Evolutionary conservation across 2,113 vertebrate genomes (phyloP).

Genomic region (Oriolus oriolus): DNA sequence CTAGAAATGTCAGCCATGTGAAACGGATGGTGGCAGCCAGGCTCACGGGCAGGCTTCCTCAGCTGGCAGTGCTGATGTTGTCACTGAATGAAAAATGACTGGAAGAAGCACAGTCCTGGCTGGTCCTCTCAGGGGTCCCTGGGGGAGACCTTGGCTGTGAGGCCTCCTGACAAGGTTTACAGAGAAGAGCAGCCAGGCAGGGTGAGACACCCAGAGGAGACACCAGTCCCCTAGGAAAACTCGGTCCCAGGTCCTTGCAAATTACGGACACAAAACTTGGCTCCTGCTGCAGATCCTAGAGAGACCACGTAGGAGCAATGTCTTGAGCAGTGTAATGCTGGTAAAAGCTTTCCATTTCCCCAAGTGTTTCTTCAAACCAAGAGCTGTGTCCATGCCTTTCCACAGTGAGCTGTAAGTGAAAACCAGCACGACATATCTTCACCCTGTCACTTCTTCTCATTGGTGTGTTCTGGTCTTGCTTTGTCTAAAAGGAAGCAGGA

Average conservation of each 20-base stretch:
- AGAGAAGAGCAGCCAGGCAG: neutral
- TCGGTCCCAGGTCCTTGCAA: neutral
- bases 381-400: neutral
- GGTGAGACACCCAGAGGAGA: neutral
- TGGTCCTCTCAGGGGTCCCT: neutral
- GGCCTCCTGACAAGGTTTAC: neutral
- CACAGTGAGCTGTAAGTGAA: neutral
- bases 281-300: neutral
- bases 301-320: neutral
- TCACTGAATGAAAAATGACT: neutral
- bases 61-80: neutral
- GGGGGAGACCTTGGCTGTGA: fast-evolving
- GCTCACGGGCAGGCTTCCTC: fast-evolving
- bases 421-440: neutral
- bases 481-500: neutral
- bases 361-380: neutral
- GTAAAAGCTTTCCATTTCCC: neutral
- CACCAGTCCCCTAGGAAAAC: neutral
- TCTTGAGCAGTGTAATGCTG: neutral
- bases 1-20: neutral
- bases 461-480: neutral
- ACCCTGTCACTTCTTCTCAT: neutral
- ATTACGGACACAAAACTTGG: neutral
- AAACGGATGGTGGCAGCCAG: neutral
- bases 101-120: neutral